phyloP scores from a whole-genome alignment of 2,888 invertebrate species.

The Tipula lateralis region DNA sequence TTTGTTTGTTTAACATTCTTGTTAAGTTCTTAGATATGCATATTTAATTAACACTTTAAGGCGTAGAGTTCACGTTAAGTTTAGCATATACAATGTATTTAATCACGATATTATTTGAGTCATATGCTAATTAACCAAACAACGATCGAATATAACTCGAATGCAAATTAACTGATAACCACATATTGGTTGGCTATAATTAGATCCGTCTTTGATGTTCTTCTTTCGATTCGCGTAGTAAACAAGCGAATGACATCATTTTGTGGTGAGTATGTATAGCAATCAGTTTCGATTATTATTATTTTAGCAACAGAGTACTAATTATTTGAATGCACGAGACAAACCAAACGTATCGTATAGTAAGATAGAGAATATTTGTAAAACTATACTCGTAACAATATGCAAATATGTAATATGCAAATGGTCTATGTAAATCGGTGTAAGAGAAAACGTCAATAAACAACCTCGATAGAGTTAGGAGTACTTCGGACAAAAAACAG shows the following conservation, averaged over 20 bases:
- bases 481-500: no score
- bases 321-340: not conserved
- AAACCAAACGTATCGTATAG: not conserved
- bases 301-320: not conserved
- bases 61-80: not conserved
- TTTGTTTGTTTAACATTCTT: slow-evolving; percentile 24
- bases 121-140: not conserved
- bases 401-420: no score
- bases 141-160: not conserved
- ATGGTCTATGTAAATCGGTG: no score
- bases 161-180: not conserved
- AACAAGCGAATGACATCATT: not conserved
- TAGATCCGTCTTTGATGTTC: not conserved
- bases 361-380: no score
- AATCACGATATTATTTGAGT: not conserved
- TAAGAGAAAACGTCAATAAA: no score
- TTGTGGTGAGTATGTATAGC: not conserved
- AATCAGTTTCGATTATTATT: not conserved
- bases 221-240: not conserved
- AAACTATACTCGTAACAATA: no score
- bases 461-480: no score
- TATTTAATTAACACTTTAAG: slow-evolving; percentile 1
- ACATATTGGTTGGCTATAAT: not conserved
- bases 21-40: slow-evolving; percentile 11
- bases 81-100: not conserved